Base-by-base conservation (phyloP, 2,888 invertebrate species). In the Allolobophora icterica region DNA sequence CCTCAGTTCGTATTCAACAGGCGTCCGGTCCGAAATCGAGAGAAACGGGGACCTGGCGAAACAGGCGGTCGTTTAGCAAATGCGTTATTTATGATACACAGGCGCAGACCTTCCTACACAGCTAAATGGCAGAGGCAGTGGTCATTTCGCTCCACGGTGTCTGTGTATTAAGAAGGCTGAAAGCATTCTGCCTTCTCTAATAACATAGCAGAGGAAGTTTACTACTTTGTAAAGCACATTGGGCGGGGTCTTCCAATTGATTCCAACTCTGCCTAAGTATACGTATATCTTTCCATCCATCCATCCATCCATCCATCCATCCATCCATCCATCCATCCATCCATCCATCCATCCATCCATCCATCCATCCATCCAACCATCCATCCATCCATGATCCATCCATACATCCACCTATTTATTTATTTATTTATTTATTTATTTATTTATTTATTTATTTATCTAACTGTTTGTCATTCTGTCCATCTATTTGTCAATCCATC, bases 101-200 rank as follows among this genome's bases (percentile, higher is more conserved):
- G 71, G 17, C n/a, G n/a, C 1, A 52, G 52, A 52, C 52, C 52
- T 52, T 52, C 52, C 52, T 52, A 24, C 24, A 21, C 52, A 71
- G n/a, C 71, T 71, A n/a, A 71, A 71, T 71, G 71, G n/a, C 71
- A n/a, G 71, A 71, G n/a, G 71, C 30, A 71, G n/a, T n/a, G 71
- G n/a, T 13, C 71, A 13, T n/a, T 71, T 71, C 71, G 71, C n/a
- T 13, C 30, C 30, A n/a, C 17, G 71, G 24, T 24, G 2, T 52
- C 24, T 24, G 52, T 71, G 30, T n/a, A n/a, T 30, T 0, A 71
- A n/a, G n/a, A 71, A 71, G 71, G 30, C 71, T 30, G n/a, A n/a
- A 71, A 71, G n/a, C 11, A n/a, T 30, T n/a, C 71, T 71, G 11
- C 8, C 30, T n/a, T 30, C 71, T 71, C n/a, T n/a, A n/a, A n/a